Percentiles rank a stretch among this genome's conserved stretches.
These are phyloP conservation scores for Myrmophylax atrothorax DNA, from an alignment of 2,113 vertebrate genomes.

Conservation along the genomic window DNA sequence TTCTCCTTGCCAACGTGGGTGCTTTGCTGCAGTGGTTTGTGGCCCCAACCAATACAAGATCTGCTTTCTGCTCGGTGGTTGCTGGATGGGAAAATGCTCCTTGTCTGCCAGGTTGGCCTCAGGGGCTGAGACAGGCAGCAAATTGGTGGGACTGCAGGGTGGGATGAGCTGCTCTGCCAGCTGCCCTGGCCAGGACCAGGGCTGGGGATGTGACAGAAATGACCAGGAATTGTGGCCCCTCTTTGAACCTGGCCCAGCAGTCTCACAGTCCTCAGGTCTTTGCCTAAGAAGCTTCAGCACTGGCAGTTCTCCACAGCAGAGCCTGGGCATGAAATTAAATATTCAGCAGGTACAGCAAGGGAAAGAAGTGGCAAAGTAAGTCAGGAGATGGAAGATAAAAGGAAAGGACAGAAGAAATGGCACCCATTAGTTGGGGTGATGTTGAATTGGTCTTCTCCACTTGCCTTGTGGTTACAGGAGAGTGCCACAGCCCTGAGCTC, in stretches of 20 bases:
- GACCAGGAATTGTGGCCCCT: background rate
- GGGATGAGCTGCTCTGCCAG: background rate
- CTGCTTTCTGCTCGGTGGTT: background rate
- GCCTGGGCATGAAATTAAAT: background rate
- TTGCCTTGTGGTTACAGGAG: background rate
- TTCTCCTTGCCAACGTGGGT: background rate
- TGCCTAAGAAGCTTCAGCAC: background rate
- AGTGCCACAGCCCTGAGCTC: background rate
- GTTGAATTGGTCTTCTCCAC: background rate
- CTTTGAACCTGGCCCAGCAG: background rate
- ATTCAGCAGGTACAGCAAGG: background rate
- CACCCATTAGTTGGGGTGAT: background rate
- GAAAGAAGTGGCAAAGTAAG: background rate
- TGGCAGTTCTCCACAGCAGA: background rate
- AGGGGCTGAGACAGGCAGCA: background rate
- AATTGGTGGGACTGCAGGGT: background rate
- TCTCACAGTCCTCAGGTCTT: background rate
- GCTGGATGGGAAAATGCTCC: background rate
- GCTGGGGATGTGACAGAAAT: accelerated
- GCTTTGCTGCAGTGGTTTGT: background rate
- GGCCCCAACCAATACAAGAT: background rate
- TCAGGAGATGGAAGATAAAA: background rate
- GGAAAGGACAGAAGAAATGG: background rate
- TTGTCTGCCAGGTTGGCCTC: accelerated
- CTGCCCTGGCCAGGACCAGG: background rate